Percentiles rank a stretch among this genome's conserved stretches.
phyloP scores from a whole-genome alignment of 2,888 invertebrate genomes.

The Coleophora deauratella region DNA sequence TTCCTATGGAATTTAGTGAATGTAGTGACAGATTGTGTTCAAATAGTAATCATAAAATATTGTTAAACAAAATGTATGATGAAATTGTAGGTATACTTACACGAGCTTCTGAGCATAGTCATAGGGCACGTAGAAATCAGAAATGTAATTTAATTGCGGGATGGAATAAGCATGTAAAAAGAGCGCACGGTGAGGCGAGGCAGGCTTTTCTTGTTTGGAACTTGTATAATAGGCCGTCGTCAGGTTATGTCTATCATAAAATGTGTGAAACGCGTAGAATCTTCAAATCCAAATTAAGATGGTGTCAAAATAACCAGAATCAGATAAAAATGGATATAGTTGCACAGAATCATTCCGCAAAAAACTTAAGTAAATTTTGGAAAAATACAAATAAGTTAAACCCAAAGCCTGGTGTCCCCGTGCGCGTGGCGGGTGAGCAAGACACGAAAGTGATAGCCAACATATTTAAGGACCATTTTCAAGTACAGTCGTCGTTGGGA shows the following conservation, averaged over 20 bases:
- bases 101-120: background rate
- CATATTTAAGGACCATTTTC: conserved; percentile 1
- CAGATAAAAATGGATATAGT: conserved; percentile 8
- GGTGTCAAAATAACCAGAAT: background rate
- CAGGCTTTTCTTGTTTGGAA: background rate
- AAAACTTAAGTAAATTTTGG: conserved; percentile 9
- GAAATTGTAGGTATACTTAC: background rate
- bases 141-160: background rate
- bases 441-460: conserved; percentile 4
- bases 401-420: conserved; percentile 3
- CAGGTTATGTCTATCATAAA: conserved; percentile 1
- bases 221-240: background rate
- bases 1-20: background rate
- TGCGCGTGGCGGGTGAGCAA: conserved; percentile 4
- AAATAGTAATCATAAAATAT: background rate
- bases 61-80: no score
- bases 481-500: background rate
- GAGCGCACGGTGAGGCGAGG: background rate
- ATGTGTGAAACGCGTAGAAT: background rate
- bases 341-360: conserved; percentile 1
- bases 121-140: background rate
- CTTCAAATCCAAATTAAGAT: background rate
- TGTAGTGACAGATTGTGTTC: background rate
- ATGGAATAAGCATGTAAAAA: background rate
- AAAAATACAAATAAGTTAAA: conserved; percentile 6